phyloP scores from a whole-genome alignment of 2,797 vertebrate genomes.

The Petrocephalus schoutedeni region DNA sequence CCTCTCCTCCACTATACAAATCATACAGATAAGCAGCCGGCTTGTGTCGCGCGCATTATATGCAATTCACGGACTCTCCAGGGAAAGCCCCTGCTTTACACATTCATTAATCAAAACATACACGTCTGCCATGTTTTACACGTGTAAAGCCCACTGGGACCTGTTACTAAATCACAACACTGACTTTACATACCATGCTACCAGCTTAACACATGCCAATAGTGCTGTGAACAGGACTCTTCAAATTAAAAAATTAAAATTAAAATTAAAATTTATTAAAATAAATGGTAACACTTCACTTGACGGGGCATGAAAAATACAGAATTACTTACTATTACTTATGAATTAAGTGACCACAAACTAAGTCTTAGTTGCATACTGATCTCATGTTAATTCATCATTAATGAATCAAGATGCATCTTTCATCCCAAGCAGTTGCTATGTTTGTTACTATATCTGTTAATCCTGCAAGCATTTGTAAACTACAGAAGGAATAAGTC shows the following conservation, averaged over 20 bases:
- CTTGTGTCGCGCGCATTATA: neutral
- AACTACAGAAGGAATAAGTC: too few species aligned
- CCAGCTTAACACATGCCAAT: neutral
- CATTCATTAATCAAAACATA: slow-evolving; percentile 1
- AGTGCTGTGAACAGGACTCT: neutral
- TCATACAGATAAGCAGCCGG: neutral
- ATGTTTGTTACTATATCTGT: too few species aligned
- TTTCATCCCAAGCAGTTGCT: too few species aligned
- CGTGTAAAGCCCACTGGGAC: neutral
- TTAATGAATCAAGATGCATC: too few species aligned
- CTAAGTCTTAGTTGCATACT: too few species aligned
- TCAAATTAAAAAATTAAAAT: neutral
- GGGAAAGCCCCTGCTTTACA: slow-evolving; percentile 15
- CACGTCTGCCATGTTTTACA: neutral
- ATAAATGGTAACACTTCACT: too few species aligned
- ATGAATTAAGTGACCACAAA: too few species aligned
- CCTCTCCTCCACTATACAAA: neutral
- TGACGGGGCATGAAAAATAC: too few species aligned
- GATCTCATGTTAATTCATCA: too few species aligned
- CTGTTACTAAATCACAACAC: neutral
- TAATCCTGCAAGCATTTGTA: too few species aligned
- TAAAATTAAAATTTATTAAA: too few species aligned
- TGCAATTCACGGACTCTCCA: neutral
- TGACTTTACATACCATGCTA: neutral
- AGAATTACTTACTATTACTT: too few species aligned